A percentile compares a stretch with the other conserved stretches of the same genome.
Evolutionary conservation across 30 jellyfish, hydroid and myxozoan species (phyloP).

Genomic region (Turritopsis dohrnii): DNA sequence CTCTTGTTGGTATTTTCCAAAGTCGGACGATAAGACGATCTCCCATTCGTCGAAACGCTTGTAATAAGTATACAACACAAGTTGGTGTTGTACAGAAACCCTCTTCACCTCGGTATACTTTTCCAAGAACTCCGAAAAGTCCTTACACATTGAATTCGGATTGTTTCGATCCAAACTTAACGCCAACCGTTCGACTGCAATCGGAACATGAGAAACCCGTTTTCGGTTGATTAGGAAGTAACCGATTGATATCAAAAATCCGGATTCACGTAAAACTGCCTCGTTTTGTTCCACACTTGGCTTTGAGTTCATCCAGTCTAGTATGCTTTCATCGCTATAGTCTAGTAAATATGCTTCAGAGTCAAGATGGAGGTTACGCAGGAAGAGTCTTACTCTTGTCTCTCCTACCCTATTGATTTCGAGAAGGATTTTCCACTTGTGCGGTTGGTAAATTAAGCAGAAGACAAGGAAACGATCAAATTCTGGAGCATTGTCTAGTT

Average conservation of each 20-base stretch:
- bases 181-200: neutral
- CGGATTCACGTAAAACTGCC: neutral
- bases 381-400: neutral
- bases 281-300: neutral
- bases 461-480: slow-evolving; percentile 30
- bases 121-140: slow-evolving; percentile 22
- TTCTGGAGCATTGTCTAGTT: neutral
- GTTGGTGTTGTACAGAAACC: slow-evolving; percentile 12
- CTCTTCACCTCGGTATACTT: neutral
- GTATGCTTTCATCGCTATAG: neutral
- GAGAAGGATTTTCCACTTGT: slow-evolving; percentile 17
- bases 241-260: slow-evolving; percentile 13
- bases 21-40: neutral
- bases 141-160: neutral
- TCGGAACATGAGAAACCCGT: neutral
- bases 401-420: slow-evolving; percentile 4
- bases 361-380: slow-evolving; percentile 16
- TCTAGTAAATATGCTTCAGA: slow-evolving; percentile 19
- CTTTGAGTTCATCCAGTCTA: slow-evolving; percentile 15
- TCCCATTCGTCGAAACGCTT: slow-evolving; percentile 24
- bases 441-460: slow-evolving; percentile 12
- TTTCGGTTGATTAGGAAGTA: neutral
- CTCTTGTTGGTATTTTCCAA: neutral
- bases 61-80: slow-evolving; percentile 20
- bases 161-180: neutral